These are phyloP conservation scores for Drosophila carrolli DNA, from an alignment of 1,140 invertebrate genomes.

Conservation along the genomic window DNA sequence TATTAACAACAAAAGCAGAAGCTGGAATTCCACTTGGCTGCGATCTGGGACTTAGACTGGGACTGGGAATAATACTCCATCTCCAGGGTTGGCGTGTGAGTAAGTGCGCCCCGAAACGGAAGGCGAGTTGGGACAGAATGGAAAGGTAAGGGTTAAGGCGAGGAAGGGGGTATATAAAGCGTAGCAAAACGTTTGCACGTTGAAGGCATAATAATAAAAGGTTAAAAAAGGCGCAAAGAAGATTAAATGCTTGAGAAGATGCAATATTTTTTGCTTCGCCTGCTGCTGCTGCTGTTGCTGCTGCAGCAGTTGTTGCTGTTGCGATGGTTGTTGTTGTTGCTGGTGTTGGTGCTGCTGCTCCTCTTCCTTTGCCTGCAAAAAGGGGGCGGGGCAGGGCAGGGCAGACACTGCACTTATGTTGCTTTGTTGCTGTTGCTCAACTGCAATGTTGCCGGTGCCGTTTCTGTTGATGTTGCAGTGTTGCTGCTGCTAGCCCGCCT, in stretches of 20 bases:
- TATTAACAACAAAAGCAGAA: conserved; percentile 82
- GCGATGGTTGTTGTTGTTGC: conserved; percentile 31
- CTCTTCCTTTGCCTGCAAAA: conserved; percentile 47
- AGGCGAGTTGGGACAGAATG: conserved; percentile 44
- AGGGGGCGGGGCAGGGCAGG: conserved; percentile 31
- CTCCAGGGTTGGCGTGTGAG: conserved; percentile 70
- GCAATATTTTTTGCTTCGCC: conserved; percentile 78
- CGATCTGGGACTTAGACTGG: conserved; percentile 16
- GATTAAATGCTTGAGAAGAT: conserved; percentile 84
- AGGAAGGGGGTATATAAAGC: conserved; percentile 57
- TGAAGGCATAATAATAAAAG: conserved; percentile 84
- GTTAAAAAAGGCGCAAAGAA: conserved; percentile 84
- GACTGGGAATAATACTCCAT: conserved; percentile 21
- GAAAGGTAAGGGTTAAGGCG: conserved; percentile 7
- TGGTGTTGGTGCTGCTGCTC: conserved; percentile 29
- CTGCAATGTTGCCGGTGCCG: conserved; percentile 39
- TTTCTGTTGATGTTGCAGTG: conserved; percentile 24
- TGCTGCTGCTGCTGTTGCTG: conserved; percentile 34
- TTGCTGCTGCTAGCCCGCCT: conserved; percentile 66
- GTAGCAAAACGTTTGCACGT: conserved; percentile 83
- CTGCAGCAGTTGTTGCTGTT: conserved; percentile 18
- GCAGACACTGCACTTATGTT: conserved; percentile 67
- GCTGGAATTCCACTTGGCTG: conserved; percentile 69
- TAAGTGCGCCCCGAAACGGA: conserved; percentile 76
- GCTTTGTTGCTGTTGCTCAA: conserved; percentile 49